A percentile compares a stretch with the other conserved stretches of the same genome.
Evolutionary conservation across 2,797 vertebrate genomes (phyloP).

Genomic region (Hafferia zeledoni): DNA sequence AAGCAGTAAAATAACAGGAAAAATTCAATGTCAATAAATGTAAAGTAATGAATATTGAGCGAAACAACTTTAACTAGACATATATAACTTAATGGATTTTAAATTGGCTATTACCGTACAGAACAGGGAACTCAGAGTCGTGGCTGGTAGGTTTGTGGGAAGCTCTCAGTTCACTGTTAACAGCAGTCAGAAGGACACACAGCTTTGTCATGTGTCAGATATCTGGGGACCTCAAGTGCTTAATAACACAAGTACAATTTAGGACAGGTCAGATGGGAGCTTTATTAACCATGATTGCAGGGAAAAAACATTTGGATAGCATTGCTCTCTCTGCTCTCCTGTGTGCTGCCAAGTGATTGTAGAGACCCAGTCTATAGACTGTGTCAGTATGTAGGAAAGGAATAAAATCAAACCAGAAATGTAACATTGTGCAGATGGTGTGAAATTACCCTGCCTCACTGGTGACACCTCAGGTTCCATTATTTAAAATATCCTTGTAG

Average conservation of each 20-base stretch:
- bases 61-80: background rate
- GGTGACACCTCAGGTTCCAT: background rate
- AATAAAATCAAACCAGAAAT: background rate
- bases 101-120: background rate
- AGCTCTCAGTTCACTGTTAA: background rate
- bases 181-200: background rate
- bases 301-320: background rate
- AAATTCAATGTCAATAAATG: constrained; percentile 23
- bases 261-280: background rate
- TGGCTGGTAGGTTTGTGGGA: background rate
- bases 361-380: background rate
- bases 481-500: background rate
- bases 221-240: background rate
- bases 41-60: background rate
- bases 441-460: background rate
- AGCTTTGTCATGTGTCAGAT: background rate
- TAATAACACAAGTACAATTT: background rate
- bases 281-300: background rate
- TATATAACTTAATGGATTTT: constrained; percentile 19
- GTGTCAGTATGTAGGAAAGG: background rate
- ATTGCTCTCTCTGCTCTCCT: background rate
- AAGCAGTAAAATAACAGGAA: constrained; percentile 3
- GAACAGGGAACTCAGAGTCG: background rate
- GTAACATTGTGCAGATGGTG: background rate
- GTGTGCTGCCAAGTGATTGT: background rate